A percentile compares a stretch with the other conserved stretches of the same genome.
These are phyloP conservation scores for Nemapogon koenigi DNA, from an alignment of 2,888 invertebrate species.

Conservation along the genomic window DNA sequence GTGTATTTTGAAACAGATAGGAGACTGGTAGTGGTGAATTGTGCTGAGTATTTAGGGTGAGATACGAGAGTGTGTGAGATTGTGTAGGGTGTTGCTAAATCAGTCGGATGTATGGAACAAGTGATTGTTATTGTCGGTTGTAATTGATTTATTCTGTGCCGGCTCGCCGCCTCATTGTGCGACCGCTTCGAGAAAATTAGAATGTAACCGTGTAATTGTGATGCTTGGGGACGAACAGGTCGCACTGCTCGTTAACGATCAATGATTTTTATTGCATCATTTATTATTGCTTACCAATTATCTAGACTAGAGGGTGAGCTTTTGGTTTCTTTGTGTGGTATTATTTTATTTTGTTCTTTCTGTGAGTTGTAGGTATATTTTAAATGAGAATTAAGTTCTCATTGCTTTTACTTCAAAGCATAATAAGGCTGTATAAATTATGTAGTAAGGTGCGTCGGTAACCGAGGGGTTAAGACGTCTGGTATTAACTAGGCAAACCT, in stretches of 20 bases:
- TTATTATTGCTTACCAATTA: constrained; percentile 1
- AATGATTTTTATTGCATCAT: constrained; percentile 12
- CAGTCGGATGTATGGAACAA: constrained; percentile 35
- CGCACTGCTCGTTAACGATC: constrained; percentile 11
- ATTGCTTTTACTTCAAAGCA: too few relatives aligned
- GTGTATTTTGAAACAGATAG: constrained; percentile 37
- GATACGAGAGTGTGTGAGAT: constrained; percentile 12
- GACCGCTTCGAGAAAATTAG: constrained; percentile 8
- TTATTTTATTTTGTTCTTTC: too few relatives aligned
- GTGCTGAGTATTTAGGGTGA: constrained; percentile 13
- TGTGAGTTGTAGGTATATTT: too few relatives aligned
- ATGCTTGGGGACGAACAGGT: constrained; percentile 3
- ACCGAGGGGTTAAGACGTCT: too few relatives aligned
- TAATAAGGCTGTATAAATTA: too few relatives aligned
- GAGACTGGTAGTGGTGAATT: constrained; percentile 38
- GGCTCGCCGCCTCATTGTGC: constrained; percentile 11
- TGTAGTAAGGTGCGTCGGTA: too few relatives aligned
- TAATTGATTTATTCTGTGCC: constrained; percentile 45
- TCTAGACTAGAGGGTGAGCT: too few relatives aligned
- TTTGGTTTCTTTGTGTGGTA: too few relatives aligned
- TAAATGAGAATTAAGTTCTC: too few relatives aligned
- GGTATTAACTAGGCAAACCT: too few relatives aligned
- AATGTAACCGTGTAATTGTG: constrained; percentile 6
- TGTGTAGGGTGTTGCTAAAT: constrained; percentile 26
- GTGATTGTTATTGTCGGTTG: constrained; percentile 47